A percentile compares a stretch with the other conserved stretches of the same genome.
phyloP scores from a whole-genome alignment of 2,113 vertebrate genomes.

The Xenus cinereus region DNA sequence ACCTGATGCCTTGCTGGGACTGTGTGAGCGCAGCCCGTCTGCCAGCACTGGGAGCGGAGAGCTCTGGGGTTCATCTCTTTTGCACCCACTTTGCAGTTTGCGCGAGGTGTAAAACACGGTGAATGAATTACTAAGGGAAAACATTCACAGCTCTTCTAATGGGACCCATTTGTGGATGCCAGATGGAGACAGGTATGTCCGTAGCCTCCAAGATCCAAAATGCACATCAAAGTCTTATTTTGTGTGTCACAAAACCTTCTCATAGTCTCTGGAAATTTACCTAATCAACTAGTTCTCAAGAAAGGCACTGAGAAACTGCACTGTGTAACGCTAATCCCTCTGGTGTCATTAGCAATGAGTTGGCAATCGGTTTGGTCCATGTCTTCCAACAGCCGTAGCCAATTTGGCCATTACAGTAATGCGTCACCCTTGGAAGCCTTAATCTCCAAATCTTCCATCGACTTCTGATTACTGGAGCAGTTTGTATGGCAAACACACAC shows the following conservation, averaged over 20 bases:
- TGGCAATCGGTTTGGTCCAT: not conserved
- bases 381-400: not conserved
- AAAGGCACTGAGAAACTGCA: not conserved
- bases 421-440: not conserved
- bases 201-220: not conserved
- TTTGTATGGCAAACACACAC: not conserved
- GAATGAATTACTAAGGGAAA: not conserved
- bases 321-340: not conserved
- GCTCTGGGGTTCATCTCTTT: not conserved
- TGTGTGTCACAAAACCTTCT: not conserved
- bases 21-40: not conserved
- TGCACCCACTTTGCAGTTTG: not conserved
- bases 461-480: not conserved
- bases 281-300: not conserved
- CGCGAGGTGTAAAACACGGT: rapidly evolving
- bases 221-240: not conserved
- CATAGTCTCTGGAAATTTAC: not conserved
- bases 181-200: not conserved
- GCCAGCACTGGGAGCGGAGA: not conserved
- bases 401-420: not conserved
- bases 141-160: not conserved
- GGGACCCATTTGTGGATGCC: not conserved
- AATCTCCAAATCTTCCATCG: not conserved
- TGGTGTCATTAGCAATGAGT: not conserved
- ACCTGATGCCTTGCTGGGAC: not conserved